Evolutionary conservation across 2,113 vertebrate genomes (phyloP).

Genomic region (Motacilla alba): DNA sequence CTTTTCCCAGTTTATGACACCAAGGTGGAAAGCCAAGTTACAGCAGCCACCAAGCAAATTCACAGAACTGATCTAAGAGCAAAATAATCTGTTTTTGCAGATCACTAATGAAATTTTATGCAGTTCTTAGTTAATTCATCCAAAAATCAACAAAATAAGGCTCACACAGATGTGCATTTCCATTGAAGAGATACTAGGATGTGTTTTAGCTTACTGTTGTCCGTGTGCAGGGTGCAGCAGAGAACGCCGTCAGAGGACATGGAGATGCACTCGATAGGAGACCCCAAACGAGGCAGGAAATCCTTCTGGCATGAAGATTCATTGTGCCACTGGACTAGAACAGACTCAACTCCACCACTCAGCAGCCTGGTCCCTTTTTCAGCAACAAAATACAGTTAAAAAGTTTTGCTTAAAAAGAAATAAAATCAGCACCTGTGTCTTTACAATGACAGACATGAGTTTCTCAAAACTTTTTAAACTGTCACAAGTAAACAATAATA

Average conservation of each 20-base stretch:
- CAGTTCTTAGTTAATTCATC: background rate
- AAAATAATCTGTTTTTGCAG: background rate
- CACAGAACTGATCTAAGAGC: background rate
- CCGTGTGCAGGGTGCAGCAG: slow-evolving; percentile 85
- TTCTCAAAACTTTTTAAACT: background rate
- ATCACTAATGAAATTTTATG: background rate
- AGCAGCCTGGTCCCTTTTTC: slow-evolving; percentile 84
- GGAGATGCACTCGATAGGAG: slow-evolving; percentile 82
- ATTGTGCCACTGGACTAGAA: slow-evolving; percentile 89
- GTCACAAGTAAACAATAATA: background rate
- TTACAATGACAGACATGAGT: background rate
- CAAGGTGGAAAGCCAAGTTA: background rate
- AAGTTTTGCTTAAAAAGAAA: background rate
- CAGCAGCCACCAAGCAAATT: background rate
- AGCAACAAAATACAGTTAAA: background rate
- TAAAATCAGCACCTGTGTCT: background rate
- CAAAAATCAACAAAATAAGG: background rate
- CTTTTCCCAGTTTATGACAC: background rate
- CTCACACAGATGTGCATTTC: background rate
- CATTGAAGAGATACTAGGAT: background rate
- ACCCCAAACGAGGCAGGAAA: slow-evolving; percentile 90
- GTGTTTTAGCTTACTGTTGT: slow-evolving; percentile 86
- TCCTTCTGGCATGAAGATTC: slow-evolving; percentile 77
- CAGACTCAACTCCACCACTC: slow-evolving; percentile 90
- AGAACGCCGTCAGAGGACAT: slow-evolving; percentile 83